Evolutionary conservation across 1,140 invertebrate species (phyloP).

Genomic region (Drosophila nasuta): DNA sequence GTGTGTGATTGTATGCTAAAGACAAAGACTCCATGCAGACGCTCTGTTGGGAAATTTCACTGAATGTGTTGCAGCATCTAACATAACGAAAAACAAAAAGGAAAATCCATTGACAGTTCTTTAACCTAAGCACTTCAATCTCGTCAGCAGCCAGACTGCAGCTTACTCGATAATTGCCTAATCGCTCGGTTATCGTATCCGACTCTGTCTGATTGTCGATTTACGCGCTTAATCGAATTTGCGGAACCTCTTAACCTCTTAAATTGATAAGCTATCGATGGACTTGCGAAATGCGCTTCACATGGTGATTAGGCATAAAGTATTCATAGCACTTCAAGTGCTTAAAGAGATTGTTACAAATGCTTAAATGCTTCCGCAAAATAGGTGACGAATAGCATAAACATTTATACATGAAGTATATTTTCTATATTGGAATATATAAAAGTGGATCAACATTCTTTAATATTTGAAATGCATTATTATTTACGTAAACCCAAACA

Average conservation of each 20-base stretch:
- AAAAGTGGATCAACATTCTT: too few species aligned
- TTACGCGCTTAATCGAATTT: background rate
- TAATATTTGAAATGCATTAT: too few species aligned
- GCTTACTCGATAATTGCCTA: conserved; percentile 3
- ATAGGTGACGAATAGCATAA: too few species aligned
- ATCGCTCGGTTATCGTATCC: background rate
- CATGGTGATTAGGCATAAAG: background rate
- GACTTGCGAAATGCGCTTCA: background rate
- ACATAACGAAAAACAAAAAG: background rate
- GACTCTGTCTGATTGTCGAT: background rate
- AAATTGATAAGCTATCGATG: conserved; percentile 10
- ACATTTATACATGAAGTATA: background rate
- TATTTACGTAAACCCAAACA: too few species aligned
- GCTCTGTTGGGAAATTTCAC: conserved; percentile 59
- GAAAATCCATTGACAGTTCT: conserved; percentile 27
- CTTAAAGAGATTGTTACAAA: background rate
- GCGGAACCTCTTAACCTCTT: background rate
- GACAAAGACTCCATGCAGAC: background rate
- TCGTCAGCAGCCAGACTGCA: background rate
- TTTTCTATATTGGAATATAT: too few species aligned
- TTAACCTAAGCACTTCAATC: conserved; percentile 7
- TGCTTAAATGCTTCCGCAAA: background rate
- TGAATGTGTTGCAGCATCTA: conserved; percentile 16
- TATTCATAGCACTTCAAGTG: background rate
- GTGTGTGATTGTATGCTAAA: background rate